Conservation (phyloP, 2,888 invertebrate genomes). For the Emmelina monodactyla region DNA sequence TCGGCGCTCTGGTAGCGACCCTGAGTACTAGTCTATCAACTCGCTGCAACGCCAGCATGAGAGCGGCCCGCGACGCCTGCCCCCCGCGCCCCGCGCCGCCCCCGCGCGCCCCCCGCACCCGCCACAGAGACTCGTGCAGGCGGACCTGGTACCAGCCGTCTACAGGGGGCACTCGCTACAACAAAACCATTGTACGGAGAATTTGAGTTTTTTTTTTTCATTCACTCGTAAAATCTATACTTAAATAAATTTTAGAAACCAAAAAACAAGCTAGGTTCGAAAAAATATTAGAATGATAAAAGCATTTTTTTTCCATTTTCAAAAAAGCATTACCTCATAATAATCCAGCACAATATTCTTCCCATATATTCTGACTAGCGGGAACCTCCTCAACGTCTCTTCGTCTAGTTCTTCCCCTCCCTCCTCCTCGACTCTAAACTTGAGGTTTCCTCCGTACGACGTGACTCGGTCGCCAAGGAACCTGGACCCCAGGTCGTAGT, state of each 20-base stretch:
- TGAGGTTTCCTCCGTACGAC: slow-evolving; percentile 90
- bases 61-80: slow-evolving; percentile 70
- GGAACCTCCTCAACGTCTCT: slow-evolving; percentile 70
- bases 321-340: slow-evolving; percentile 67
- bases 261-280: no score
- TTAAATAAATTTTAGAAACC: no score
- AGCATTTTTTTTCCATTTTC: no score
- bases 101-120: slow-evolving; percentile 76
- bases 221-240: no score
- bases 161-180: slow-evolving; percentile 43
- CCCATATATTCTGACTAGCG: slow-evolving; percentile 84
- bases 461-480: slow-evolving; percentile 88
- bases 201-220: no score
- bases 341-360: slow-evolving; percentile 80
- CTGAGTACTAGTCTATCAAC: slow-evolving; percentile 82
- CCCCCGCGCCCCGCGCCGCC: slow-evolving; percentile 73
- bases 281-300: no score
- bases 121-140: slow-evolving; percentile 84
- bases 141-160: slow-evolving; percentile 65
- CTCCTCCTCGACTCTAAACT: slow-evolving; percentile 78
- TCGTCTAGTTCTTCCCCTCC: slow-evolving; percentile 63
- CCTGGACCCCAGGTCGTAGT: slow-evolving; percentile 81
- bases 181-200: no score
- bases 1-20: slow-evolving; percentile 53
- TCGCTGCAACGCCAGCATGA: slow-evolving; percentile 94